phyloP scores from a whole-genome alignment of 2,888 invertebrate species.

The Parascotia fuliginaria region DNA sequence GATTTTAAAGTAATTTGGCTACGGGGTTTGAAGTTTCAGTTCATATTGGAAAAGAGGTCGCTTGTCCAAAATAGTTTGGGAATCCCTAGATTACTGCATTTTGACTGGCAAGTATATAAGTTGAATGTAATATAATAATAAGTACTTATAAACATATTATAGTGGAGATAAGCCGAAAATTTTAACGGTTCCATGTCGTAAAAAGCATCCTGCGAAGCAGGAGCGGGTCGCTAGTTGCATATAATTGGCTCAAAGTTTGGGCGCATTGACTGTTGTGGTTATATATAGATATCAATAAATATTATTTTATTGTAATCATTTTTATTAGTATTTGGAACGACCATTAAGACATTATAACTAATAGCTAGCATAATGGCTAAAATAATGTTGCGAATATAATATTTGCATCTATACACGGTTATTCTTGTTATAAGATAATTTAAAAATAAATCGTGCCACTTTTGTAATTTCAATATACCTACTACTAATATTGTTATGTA shows the following conservation, averaged over 20 bases:
- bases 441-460: neutral
- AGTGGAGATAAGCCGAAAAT: too few relatives aligned
- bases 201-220: too few relatives aligned
- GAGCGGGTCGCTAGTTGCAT: too few relatives aligned
- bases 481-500: neutral
- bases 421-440: neutral
- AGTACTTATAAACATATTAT: too few relatives aligned
- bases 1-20: too few relatives aligned
- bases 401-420: neutral
- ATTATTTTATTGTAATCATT: slow-evolving; percentile 25
- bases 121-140: too few relatives aligned
- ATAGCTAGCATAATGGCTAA: slow-evolving; percentile 5
- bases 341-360: slow-evolving; percentile 34
- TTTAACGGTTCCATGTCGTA: too few relatives aligned
- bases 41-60: too few relatives aligned
- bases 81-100: too few relatives aligned
- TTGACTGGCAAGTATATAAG: too few relatives aligned
- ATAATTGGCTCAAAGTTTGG: slow-evolving; percentile 29
- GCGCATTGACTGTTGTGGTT: slow-evolving; percentile 22
- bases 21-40: too few relatives aligned
- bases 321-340: slow-evolving; percentile 23
- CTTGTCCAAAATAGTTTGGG: too few relatives aligned
- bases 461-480: neutral
- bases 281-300: slow-evolving; percentile 9
- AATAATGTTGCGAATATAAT: slow-evolving; percentile 5